phyloP scores from a whole-genome alignment of 2,797 vertebrate species.

The Danio choprae region DNA sequence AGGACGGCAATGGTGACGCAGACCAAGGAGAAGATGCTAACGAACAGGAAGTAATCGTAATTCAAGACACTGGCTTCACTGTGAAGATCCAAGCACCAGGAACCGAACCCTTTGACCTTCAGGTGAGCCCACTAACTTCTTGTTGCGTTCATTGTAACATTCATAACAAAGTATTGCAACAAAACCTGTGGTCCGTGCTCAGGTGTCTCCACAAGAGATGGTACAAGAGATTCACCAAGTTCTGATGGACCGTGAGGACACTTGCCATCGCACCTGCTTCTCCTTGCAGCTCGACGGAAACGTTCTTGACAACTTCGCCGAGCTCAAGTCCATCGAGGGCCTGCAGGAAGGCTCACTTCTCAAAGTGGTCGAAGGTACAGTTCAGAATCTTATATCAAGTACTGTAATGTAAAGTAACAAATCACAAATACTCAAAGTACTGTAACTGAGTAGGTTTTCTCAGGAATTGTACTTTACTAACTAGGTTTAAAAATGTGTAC shows the following conservation, averaged over 20 bases:
- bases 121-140: slow-evolving; percentile 75
- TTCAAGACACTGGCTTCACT: slow-evolving; percentile 98
- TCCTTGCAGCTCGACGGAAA: slow-evolving; percentile 97
- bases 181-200: slow-evolving; percentile 4
- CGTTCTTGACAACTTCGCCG: slow-evolving; percentile 96
- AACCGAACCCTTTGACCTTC: slow-evolving; percentile 94
- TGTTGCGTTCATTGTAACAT: not conserved
- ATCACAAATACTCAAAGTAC: too few relatives aligned
- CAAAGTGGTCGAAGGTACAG: slow-evolving; percentile 95
- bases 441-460: too few relatives aligned
- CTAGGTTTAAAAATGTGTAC: too few relatives aligned
- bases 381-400: not conserved
- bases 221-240: slow-evolving; percentile 99
- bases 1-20: slow-evolving; percentile 82
- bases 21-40: slow-evolving; percentile 86
- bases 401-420: too few relatives aligned
- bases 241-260: slow-evolving; percentile 97
- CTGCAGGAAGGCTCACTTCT: slow-evolving; percentile 94
- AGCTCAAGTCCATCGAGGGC: slow-evolving; percentile 97
- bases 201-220: slow-evolving; percentile 99
- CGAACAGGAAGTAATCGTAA: slow-evolving; percentile 98
- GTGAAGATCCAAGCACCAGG: slow-evolving; percentile 96
- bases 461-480: too few relatives aligned
- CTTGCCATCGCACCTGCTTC: slow-evolving; percentile 98
- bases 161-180: not conserved